Evolutionary conservation across 2,113 vertebrate genomes (phyloP), one percentile per base, ranked within the genome.

Genomic region (Trogon surrucura): DNA sequence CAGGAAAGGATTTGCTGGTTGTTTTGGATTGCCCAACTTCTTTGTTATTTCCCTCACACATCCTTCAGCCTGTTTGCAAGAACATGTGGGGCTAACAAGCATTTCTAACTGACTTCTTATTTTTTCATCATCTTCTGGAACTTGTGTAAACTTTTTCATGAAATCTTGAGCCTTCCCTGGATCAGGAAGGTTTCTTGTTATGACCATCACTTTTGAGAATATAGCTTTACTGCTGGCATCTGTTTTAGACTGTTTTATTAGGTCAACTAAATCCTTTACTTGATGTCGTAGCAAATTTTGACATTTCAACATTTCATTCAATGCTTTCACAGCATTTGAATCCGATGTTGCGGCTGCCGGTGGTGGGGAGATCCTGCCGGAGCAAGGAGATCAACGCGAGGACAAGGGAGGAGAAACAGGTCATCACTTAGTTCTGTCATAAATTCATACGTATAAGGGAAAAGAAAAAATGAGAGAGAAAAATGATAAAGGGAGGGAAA

Each of bases 231-330:
- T 99, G 91, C 98, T 99, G 77, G 99, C 98, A 97, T 99, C 99
- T 89, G 99, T 99, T 98, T 99, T 99, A 21, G 99, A 99, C 96
- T 99, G 99, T 96, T 99, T 99, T 90, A 99, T 98, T 95, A 99
- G 97, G 91, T 99, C 99, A 95, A 99, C 98, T 96, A 99, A 98
- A 97, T 99, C 99, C 97, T 99, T 99, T 74, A 99, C 99, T 91
- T 99, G 97, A 94, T 99, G 98, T 91, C 99, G 98, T 86, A 99
- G 96, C 92, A 99, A 97, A 97, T 99, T 99, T 97, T 99, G 99
- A 97, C 99, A 99, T 95, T 99, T 99, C 99, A 99, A 99, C 99
- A 99, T 99, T 98, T 99, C 99, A 96, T 99, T 99, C 93, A 99
- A 95, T 87, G 99, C 99, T 97, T 99, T 99, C 98, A 36, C 36